Conservation (phyloP, 1,140 invertebrate genomes). For the Nephotettix cincticeps region DNA sequence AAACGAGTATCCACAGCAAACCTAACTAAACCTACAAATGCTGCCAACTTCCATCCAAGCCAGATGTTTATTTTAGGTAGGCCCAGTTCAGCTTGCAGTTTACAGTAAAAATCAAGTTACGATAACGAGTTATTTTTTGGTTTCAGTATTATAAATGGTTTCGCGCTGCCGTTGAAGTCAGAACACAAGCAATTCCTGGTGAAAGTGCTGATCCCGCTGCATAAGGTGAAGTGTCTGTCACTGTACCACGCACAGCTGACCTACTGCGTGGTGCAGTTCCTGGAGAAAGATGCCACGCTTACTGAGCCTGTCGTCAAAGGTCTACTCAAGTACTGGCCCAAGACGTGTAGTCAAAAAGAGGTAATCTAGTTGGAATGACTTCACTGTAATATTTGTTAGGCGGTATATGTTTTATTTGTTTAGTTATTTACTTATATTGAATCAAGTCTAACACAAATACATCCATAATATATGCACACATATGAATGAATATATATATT, state of each 20-base stretch:
- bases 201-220: slow-evolving; percentile 96
- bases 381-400: too few relatives aligned
- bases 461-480: too few relatives aligned
- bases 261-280: slow-evolving; percentile 99
- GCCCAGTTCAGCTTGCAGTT: too few relatives aligned
- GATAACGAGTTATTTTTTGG: neutral
- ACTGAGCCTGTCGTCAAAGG: slow-evolving; percentile 96
- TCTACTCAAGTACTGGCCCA: slow-evolving; percentile 98
- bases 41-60: too few relatives aligned
- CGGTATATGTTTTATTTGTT: too few relatives aligned
- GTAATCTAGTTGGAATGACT: too few relatives aligned
- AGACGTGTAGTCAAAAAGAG: slow-evolving; percentile 98
- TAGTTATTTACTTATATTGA: too few relatives aligned
- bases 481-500: too few relatives aligned
- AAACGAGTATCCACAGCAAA: too few relatives aligned
- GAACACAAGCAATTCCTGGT: slow-evolving; percentile 98
- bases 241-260: slow-evolving; percentile 96
- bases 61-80: too few relatives aligned
- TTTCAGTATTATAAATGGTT: slow-evolving; percentile 96
- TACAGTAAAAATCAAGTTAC: neutral
- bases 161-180: slow-evolving; percentile 94
- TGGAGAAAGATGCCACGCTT: slow-evolving; percentile 96
- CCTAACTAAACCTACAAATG: too few relatives aligned
- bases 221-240: slow-evolving; percentile 84
- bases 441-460: too few relatives aligned